Evolutionary conservation across 2,888 invertebrate species (phyloP).

Genomic region (Dynastes grantii): DNA sequence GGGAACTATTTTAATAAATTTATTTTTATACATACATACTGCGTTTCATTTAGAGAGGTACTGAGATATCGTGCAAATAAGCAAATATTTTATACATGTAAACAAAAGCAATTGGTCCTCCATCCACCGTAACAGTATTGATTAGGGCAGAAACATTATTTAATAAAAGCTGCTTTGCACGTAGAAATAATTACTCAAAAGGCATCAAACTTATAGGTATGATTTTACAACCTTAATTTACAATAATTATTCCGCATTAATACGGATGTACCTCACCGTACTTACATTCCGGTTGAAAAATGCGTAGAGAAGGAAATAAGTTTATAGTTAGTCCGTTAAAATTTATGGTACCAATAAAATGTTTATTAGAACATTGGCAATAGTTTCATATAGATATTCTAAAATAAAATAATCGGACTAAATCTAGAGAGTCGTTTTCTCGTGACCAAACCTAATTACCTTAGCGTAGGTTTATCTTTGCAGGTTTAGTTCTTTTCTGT

Average conservation of each 20-base stretch:
- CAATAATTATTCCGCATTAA: background rate
- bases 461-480: constrained; percentile 27
- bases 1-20: too few species aligned
- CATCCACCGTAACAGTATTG: too few species aligned
- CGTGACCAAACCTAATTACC: constrained; percentile 22
- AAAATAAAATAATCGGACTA: constrained; percentile 33
- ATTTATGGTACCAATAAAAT: constrained; percentile 36
- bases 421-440: constrained; percentile 25
- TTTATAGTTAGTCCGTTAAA: constrained; percentile 28
- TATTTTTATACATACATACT: too few species aligned
- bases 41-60: too few species aligned
- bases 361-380: constrained; percentile 25
- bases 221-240: constrained; percentile 1
- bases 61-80: too few species aligned
- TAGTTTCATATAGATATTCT: constrained; percentile 10
- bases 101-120: too few species aligned
- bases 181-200: too few species aligned
- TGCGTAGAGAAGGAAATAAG: background rate
- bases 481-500: background rate
- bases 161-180: too few species aligned
- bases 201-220: too few species aligned
- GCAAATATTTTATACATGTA: too few species aligned
- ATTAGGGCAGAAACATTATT: too few species aligned
- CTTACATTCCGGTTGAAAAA: constrained; percentile 11
- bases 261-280: constrained; percentile 4